Conservation (phyloP, 2,797 vertebrate species). For the Gymnoscopelus braueri region DNA sequence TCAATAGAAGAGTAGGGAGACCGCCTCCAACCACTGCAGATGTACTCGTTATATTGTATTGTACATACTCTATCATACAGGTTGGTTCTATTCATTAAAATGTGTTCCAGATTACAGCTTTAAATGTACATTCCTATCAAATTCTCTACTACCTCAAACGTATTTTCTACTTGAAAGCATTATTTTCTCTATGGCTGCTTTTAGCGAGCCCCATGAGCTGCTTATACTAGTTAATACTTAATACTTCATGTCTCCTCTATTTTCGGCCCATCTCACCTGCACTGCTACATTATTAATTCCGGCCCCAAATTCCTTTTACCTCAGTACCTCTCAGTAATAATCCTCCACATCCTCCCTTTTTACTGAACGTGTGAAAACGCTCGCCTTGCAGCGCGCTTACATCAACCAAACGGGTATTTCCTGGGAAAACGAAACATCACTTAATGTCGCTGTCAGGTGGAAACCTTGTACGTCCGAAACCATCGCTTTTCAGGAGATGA, state of each 20-base stretch:
- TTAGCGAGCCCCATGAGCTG: too few relatives aligned
- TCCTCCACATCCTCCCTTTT: constrained; percentile 42
- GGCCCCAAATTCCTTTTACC: constrained; percentile 60
- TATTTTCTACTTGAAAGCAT: too few relatives aligned
- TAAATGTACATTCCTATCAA: neutral
- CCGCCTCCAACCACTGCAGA: too few relatives aligned
- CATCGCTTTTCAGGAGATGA: too few relatives aligned
- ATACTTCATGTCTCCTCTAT: constrained; percentile 48
- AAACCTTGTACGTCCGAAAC: too few relatives aligned
- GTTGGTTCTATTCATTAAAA: too few relatives aligned
- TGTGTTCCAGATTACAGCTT: too few relatives aligned
- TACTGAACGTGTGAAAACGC: constrained; percentile 31
- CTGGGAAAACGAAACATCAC: constrained; percentile 45
- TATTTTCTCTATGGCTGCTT: too few relatives aligned
- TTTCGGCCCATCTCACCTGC: constrained; percentile 52
- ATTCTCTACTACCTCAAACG: neutral
- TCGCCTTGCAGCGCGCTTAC: constrained; percentile 54
- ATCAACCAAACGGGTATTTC: constrained; percentile 65
- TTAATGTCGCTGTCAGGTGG: too few relatives aligned
- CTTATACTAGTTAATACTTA: constrained; percentile 6
- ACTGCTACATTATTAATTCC: constrained; percentile 62
- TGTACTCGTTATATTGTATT: too few relatives aligned
- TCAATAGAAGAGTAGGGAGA: too few relatives aligned
- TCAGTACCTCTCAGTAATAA: constrained; percentile 20
- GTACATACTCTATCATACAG: too few relatives aligned